Percentiles rank a stretch among this genome's conserved stretches.
These are phyloP conservation scores for Himalopsyche anomala DNA, from an alignment of 2,888 invertebrate genomes.

Conservation along the genomic window DNA sequence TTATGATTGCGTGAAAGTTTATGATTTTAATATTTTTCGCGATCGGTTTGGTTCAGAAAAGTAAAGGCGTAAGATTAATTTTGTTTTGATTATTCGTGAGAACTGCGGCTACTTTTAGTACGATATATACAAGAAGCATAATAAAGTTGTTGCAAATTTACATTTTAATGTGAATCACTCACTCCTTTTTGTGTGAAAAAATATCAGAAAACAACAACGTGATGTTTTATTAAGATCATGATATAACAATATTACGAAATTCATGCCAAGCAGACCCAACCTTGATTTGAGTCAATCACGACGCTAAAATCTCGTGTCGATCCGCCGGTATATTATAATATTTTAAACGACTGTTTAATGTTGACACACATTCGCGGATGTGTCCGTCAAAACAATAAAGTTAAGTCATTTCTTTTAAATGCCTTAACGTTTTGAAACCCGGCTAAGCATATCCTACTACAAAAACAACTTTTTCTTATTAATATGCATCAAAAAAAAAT, in stretches of 20 bases:
- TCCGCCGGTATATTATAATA: slow-evolving; percentile 12
- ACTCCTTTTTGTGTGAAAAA: too few species aligned
- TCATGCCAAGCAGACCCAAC: not conserved
- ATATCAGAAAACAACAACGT: too few species aligned
- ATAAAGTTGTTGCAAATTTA: too few species aligned
- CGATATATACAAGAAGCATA: too few species aligned
- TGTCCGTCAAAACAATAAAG: slow-evolving; percentile 22
- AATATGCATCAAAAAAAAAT: not conserved
- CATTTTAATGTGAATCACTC: too few species aligned
- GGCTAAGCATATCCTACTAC: not conserved
- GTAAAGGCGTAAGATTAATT: too few species aligned
- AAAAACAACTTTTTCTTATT: slow-evolving; percentile 20
- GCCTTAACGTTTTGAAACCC: not conserved
- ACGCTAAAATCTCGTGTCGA: slow-evolving; percentile 22
- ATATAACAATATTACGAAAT: not conserved
- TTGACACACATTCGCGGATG: slow-evolving; percentile 26
- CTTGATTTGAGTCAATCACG: slow-evolving; percentile 30
- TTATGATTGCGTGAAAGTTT: too few species aligned
- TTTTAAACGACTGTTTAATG: not conserved
- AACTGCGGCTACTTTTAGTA: too few species aligned
- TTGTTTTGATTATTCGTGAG: too few species aligned
- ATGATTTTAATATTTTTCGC: too few species aligned
- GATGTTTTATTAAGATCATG: too few species aligned
- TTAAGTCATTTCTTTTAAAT: slow-evolving; percentile 16
- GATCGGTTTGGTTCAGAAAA: too few species aligned